Conservation (phyloP, 2,888 invertebrate genomes). For the Hydropsyche betteni region DNA sequence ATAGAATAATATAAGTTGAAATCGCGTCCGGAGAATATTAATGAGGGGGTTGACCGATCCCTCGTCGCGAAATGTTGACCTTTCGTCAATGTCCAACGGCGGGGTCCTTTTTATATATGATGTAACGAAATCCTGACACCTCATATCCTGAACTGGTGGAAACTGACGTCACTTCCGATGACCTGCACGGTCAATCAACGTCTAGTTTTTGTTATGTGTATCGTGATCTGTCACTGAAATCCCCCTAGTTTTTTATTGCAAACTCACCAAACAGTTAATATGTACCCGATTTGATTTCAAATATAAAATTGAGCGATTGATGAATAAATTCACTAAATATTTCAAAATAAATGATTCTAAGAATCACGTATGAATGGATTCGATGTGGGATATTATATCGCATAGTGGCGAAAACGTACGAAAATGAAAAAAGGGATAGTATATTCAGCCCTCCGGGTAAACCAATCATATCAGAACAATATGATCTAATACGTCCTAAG, state of each 20-base stretch:
- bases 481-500: slow-evolving; percentile 51
- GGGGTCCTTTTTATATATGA: slow-evolving; percentile 37
- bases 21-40: slow-evolving; percentile 10
- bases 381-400: not conserved
- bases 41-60: slow-evolving; percentile 6
- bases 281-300: no score
- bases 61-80: slow-evolving; percentile 18
- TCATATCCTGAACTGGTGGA: slow-evolving; percentile 37
- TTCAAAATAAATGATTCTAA: no score
- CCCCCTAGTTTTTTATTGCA: no score
- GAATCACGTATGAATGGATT: not conserved
- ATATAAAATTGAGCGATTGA: no score
- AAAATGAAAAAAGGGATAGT: slow-evolving; percentile 33
- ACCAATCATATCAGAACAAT: slow-evolving; percentile 51
- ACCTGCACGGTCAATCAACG: slow-evolving; percentile 46
- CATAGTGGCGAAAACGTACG: not conserved
- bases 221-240: no score
- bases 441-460: slow-evolving; percentile 34
- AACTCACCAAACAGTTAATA: no score
- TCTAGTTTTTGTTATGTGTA: not conserved
- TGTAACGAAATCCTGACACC: slow-evolving; percentile 37
- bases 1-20: not conserved
- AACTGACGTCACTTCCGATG: slow-evolving; percentile 42
- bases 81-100: slow-evolving; percentile 3
- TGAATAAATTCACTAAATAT: no score